These are phyloP conservation scores for Allygus modestus DNA, from an alignment of 2,888 invertebrate species.

Conservation along the genomic window DNA sequence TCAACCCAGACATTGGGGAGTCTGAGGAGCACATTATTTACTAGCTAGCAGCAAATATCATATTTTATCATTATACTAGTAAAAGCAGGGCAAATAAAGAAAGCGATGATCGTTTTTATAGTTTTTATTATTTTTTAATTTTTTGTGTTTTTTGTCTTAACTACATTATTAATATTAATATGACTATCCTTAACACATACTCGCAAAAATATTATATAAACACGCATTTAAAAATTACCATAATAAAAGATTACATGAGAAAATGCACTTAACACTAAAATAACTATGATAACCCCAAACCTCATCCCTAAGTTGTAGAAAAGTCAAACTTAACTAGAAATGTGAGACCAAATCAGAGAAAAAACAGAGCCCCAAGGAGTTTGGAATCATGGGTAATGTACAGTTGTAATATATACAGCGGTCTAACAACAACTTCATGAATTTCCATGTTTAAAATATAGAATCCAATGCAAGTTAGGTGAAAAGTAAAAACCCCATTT, in stretches of 20 bases:
- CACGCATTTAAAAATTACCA: conserved; percentile 52
- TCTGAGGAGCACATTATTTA: too few species aligned
- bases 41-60: too few species aligned
- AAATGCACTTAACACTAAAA: conserved; percentile 45
- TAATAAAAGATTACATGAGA: conserved; percentile 52
- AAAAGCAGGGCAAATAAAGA: neutral
- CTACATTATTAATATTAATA: conserved; percentile 61
- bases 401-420: conserved; percentile 42
- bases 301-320: conserved; percentile 50
- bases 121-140: conserved; percentile 62
- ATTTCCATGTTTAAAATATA: conserved; percentile 1
- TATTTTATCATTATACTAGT: too few species aligned
- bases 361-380: conserved; percentile 48
- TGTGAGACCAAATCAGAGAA: conserved; percentile 54
- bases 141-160: conserved; percentile 61
- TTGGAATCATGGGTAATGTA: conserved; percentile 45
- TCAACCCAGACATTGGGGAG: too few species aligned
- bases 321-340: conserved; percentile 52
- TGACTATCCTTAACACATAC: conserved; percentile 63
- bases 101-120: conserved; percentile 36
- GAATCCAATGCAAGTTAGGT: neutral
- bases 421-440: conserved; percentile 43
- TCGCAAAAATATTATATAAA: conserved; percentile 60
- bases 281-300: conserved; percentile 55
- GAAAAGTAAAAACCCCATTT: neutral